Evolutionary conservation across 2,888 invertebrate genomes (phyloP), one percentile per base, ranked within the genome.

Genomic region (Mamestra brassicae): DNA sequence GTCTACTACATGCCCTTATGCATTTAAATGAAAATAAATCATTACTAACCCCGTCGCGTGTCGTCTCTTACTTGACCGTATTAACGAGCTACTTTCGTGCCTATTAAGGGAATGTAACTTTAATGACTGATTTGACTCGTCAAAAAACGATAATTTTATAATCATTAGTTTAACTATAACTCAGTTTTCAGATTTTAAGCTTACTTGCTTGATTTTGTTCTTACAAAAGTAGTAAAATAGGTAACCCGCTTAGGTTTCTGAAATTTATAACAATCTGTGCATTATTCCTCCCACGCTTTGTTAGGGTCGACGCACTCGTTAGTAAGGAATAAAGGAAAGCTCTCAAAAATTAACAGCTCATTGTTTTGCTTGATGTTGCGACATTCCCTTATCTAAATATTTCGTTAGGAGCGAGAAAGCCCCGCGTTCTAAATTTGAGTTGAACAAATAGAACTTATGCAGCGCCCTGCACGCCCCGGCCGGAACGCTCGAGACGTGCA

Each of bases 291-390:
- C 93, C 89, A 93, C 92, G 83, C 79, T 52, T 69, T 61, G 60
- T 67, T 85, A 87, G 92, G 94, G 93, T 94, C 91, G 88, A 91
- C 85, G 94, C 91, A 92, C 95, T 89, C 85, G 85, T 86, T 69
- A 80, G 67, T 76, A 88, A 88, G 90, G 90, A 89, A 89, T 88
- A 89, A 90, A 89, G 91, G 90, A 90, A 92, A 92, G 90, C 91
- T 92, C 87, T 90, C 26, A 90, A 94, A 91, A 95, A 95, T 96
- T 96, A 95, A 94, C 91, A 90, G 87, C 85, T 94, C 94, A 95
- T 96, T 96, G 96, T 96, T 95, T 95, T 90, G 89, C 89, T 86
- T 79, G 78, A 87, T 88, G 92, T 95, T 95, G 93, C 93, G 92
- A 95, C 94, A 95, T 91, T 90, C 86, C 86, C 91, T 94, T 94